Base-by-base conservation (phyloP, 2,888 invertebrate genomes). In the Eupithecia vulgata region DNA sequence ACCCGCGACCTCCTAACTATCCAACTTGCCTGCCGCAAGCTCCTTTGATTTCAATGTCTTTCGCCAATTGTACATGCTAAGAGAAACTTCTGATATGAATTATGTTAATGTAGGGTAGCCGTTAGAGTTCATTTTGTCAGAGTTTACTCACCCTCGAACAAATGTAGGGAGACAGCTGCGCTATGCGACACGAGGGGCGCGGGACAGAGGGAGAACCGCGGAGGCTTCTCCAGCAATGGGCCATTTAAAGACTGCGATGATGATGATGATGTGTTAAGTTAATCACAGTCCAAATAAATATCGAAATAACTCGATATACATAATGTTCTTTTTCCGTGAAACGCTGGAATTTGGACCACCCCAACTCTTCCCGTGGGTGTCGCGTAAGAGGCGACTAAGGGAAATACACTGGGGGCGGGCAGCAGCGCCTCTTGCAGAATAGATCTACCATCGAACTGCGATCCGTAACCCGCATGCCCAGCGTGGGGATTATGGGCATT, bases 1-100 rank as follows among this genome's bases (percentile, higher is more conserved):
- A 34, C 3, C 59, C 61, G 61, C 61, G 30, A 34, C 34, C 61
- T 34, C 8, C 15, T 4, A 61, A 34, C 34, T 61, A 34, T 30
- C 59, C 30, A 61, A 61, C 61, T 61, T 61, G 61, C 61, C 34
- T 59, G 61, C 61, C 34, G 61, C 61, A 61, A 59, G 34, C 61
- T 35, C 21, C 40, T 65, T 65, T 65, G 65, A 65, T 42, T 40
- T 42, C 65, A 13, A 35, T 64, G n/a, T 35, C 21, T 64, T 64
- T 37, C 37, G n/a, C 17, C 37, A 68, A 68, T 35, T 37, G 37
- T 57, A 57, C 35, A 34, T 61, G 61, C 15, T 34, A 3, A 34
- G 2, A 10, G 57, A 13, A 57, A 57, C 57, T 57, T 57, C 57
- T 57, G 12, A 13, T 57, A 25, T 25, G 5, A 25, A 57, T 25